Base-by-base conservation (phyloP, 2,797 vertebrate genomes). In the Acanthornis magna region DNA sequence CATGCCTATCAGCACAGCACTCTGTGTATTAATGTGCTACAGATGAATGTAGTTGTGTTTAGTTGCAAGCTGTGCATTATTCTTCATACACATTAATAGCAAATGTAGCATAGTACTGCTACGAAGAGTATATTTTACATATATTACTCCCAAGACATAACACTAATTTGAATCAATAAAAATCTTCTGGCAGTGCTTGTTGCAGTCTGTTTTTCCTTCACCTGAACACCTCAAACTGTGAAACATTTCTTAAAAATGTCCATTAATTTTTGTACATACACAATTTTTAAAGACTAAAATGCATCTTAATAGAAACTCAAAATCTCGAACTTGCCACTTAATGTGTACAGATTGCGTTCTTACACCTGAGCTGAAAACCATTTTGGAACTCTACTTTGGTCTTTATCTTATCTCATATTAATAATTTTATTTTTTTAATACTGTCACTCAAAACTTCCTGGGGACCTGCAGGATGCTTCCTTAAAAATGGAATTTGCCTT, bases 121-220 rank as follows among this genome's bases (percentile, higher is more conserved):
- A 57, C 53, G 70, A 51, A 66, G 48, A 63, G 21, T 93, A 2
- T 76, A 75, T 68, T 91, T 95, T 51, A 61, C 50, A 73, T 17
- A 5, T 60, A 76, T 93, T 89, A 71, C 40, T 91, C 63, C 38
- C 65, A 75, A 90, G 72, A 63, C 80, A 88, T 40, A 91, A 60
- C n/a, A 77, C 9, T 66, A 67, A 84, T 68, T 42, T 68, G 70
- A 95, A 43, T 75, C 50, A 94, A 71, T 90, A 94, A 95, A 95
- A 62, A 68, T 91, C 54, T 92, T 89, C 94, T 81, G 58, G 89
- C 57, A 91, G 65, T n/a, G 51, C 40, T 65, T 63, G 32, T 77
- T 87, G 67, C 58, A 85, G 47, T 72, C 55, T 81, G 23, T 1
- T 86, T 74, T 92, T 62, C 19, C 36, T 65, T 66, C 57, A 84